Base-by-base conservation (phyloP, 1,140 invertebrate species). In the Ceratina calcarata region DNA sequence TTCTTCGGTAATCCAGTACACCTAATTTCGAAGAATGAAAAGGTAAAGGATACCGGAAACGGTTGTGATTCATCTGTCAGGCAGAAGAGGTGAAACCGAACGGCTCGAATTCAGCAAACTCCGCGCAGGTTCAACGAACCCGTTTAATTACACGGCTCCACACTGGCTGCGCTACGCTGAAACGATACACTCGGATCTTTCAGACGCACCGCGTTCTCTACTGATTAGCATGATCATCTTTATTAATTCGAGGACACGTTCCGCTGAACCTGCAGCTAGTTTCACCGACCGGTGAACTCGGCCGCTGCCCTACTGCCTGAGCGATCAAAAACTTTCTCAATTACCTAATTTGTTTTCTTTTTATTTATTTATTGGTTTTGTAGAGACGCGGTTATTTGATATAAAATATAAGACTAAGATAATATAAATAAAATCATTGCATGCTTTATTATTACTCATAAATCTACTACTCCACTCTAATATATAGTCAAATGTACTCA, bases 231-330 rank as follows among this genome's bases (percentile, higher is more conserved):
- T 78, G 76, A 78, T 78, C 76, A 78, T 78, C 76, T 78, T 78
- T 78, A 78, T 78, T 78, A 78, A 78, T 78, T 78, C 76, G 76
- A 72, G 49, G 76, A 78, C 68, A 78, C 76, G 76, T 78, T 55
- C 58, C 67, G 57, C 49, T 72, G 58, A 72, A 55, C 76, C 20
- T 37, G 22, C 49, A 12, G 32, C 57, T 24, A n/a, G 32, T 60
- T 72, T 49, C 37, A 18, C 51, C 18, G 10, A n/a, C 10, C 53
- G 10, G 16, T 20, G 24, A 69, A 55, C 22, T n/a, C 16, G 15
- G 24, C 7, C 8, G 51, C 65, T 55, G 1, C 13, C 7, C 20
- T 16, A 12, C 15, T 15, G 51, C 1, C 8, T 18, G 61, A 32
- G 12, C 16, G 0, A 32, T 3, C 51, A 4, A 37, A 37, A 37